Evolutionary conservation across 2,113 vertebrate genomes (phyloP), one percentile per base, ranked within the genome.

Genomic region (Seriola dumerili): DNA sequence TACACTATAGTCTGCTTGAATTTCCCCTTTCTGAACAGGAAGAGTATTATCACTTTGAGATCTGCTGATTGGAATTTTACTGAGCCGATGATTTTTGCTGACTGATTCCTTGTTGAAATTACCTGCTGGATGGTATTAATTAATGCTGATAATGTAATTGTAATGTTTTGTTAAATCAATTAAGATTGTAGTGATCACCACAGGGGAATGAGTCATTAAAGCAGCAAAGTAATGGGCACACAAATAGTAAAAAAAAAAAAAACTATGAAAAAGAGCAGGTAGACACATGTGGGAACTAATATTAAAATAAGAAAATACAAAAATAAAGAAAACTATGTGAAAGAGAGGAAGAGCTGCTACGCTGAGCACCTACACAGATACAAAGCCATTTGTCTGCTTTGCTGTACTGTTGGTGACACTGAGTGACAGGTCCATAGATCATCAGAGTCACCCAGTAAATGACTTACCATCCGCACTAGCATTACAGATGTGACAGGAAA

Each of bases 371-470:
- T 38, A 58, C 55, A 17, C 14, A 65, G 73, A 72, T 23, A 80
- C 40, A 16, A 63, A 62, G 67, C 25, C 62, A 72, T 81, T 81
- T 73, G 64, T 69, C 83, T 84, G 70, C 67, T 59, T 34, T 21
- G 3, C 71, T 64, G 57, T 80, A 76, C 29, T 65, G 68, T 16
- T 50, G 61, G 25, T 66, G 86, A 64, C 86, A 83, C 78, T 82
- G 86, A 82, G 42, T 80, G 89, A 77, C 89, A 82, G 75, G 50
- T 85, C 63, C 61, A 74, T 73, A 76, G 76, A 88, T 90, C 69
- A 78, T 58, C 46, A 36, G 32, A 50, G 81, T 72, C 84, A 66
- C 54, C 65, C 64, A 57, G 58, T 86, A 79, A 79, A 86, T 82
- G n/a, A 86, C 71, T 70, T 72, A 55, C 36, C 64, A 54, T 71